A percentile compares a stretch with the other conserved stretches of the same genome.
phyloP scores from a whole-genome alignment of 2,113 vertebrate species.

The Malurus alboscapulatus region DNA sequence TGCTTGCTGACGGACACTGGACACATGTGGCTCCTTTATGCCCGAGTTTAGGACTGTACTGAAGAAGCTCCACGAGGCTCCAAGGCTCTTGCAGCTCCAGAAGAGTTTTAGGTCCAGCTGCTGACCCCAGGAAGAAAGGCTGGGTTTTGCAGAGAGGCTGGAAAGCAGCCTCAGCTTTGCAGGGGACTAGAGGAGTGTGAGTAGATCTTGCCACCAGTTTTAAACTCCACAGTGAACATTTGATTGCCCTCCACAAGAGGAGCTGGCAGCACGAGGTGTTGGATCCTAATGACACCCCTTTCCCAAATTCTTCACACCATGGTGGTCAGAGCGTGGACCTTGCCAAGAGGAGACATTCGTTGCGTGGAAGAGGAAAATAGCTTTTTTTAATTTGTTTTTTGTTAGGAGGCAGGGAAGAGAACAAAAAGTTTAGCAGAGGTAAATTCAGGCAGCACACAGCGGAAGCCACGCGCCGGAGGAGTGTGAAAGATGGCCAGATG shows the following conservation, averaged over 20 bases:
- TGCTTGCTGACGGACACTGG: neutral
- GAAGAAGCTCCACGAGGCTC: fast-evolving
- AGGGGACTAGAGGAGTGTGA: fast-evolving
- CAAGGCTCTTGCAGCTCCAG: neutral
- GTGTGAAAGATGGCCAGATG: constrained; percentile 46
- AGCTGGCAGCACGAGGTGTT: neutral
- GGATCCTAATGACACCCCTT: neutral
- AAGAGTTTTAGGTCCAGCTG: neutral
- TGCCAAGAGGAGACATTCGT: neutral
- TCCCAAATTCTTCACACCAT: neutral
- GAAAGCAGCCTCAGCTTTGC: neutral
- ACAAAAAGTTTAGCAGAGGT: constrained; percentile 34
- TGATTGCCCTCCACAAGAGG: fast-evolving
- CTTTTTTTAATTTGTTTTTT: neutral
- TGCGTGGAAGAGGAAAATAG: neutral
- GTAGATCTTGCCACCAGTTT: neutral
- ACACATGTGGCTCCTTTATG: neutral
- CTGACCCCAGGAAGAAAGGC: neutral
- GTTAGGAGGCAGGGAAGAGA: constrained; percentile 21
- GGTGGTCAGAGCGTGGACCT: neutral
- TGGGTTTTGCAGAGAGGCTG: neutral
- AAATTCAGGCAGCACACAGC: neutral
- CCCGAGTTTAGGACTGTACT: neutral
- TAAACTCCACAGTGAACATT: fast-evolving
- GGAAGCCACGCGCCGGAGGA: neutral